Evolutionary conservation across 2,888 invertebrate species (phyloP).

Genomic region (Caenorhabditis afra): DNA sequence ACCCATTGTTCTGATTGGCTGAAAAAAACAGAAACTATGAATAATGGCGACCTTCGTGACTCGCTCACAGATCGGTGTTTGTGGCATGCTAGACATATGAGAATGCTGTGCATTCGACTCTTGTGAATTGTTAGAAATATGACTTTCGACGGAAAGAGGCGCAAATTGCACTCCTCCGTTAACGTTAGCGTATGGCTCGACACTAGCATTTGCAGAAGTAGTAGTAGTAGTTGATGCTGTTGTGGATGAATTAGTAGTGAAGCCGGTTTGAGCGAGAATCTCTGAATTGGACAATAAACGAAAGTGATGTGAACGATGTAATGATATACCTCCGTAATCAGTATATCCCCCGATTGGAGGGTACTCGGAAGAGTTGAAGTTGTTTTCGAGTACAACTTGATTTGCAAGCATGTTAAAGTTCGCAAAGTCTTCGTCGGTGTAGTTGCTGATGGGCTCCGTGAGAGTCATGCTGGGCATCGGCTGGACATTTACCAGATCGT

Average conservation of each 20-base stretch:
- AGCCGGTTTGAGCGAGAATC: too few species aligned
- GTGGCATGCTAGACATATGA: slow-evolving; percentile 22
- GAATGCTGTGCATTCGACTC: slow-evolving; percentile 17
- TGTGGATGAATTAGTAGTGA: too few species aligned
- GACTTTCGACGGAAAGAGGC: slow-evolving; percentile 28
- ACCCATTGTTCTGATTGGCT: slow-evolving; percentile 32
- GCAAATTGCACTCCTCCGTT: neutral
- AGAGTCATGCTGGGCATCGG: neutral
- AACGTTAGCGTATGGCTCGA: neutral
- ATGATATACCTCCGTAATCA: too few species aligned
- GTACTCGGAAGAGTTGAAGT: too few species aligned
- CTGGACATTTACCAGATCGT: neutral
- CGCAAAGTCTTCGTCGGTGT: too few species aligned
- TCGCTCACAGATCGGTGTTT: slow-evolving; percentile 43
- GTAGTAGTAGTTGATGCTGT: too few species aligned
- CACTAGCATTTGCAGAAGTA: neutral
- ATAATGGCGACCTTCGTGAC: neutral
- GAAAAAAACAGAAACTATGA: slow-evolving; percentile 6
- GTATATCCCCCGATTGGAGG: too few species aligned
- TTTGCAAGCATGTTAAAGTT: too few species aligned
- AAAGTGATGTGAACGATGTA: too few species aligned
- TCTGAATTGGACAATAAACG: too few species aligned
- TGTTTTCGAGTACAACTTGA: too few species aligned
- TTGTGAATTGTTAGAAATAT: slow-evolving; percentile 15
- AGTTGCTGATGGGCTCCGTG: too few species aligned